phyloP scores from a whole-genome alignment of 1,140 invertebrate genomes.

The Orchestia grillus region DNA sequence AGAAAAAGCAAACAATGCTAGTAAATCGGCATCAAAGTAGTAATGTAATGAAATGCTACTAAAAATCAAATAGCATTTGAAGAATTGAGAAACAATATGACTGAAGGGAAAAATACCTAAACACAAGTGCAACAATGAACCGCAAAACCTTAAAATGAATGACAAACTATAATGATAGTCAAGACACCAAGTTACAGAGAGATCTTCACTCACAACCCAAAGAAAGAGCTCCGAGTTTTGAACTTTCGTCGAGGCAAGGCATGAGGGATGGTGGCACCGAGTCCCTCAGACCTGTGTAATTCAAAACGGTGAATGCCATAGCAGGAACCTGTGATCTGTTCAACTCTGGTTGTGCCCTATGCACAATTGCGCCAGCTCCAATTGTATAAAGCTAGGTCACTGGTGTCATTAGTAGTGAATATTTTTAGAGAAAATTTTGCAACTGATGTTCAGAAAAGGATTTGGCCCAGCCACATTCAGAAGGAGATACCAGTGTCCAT shows the following conservation, averaged over 20 bases:
- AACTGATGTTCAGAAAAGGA: not conserved
- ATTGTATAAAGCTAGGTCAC: not conserved
- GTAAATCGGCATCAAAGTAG: not conserved
- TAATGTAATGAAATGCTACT: not conserved
- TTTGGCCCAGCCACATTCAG: not conserved
- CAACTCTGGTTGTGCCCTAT: not conserved
- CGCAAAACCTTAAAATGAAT: not conserved
- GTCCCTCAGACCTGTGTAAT: not conserved
- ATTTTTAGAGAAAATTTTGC: not conserved
- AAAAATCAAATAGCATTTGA: not conserved
- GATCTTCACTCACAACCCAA: constrained; percentile 44
- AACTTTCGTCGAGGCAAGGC: constrained; percentile 38
- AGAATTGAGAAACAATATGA: not conserved
- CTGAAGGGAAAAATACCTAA: not conserved
- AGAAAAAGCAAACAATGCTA: too few relatives aligned
- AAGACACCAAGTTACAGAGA: not conserved
- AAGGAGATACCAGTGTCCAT: not conserved
- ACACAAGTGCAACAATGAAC: not conserved
- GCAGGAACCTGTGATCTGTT: not conserved
- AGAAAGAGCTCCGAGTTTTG: not conserved
- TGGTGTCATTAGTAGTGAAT: not conserved
- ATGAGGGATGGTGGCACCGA: not conserved
- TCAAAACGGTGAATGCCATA: not conserved
- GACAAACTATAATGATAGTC: not conserved
- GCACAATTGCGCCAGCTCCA: not conserved